Percentiles rank a stretch among this genome's conserved stretches.
Conservation (phyloP, 2,797 vertebrate genomes). For the Champsocephalus esox region DNA sequence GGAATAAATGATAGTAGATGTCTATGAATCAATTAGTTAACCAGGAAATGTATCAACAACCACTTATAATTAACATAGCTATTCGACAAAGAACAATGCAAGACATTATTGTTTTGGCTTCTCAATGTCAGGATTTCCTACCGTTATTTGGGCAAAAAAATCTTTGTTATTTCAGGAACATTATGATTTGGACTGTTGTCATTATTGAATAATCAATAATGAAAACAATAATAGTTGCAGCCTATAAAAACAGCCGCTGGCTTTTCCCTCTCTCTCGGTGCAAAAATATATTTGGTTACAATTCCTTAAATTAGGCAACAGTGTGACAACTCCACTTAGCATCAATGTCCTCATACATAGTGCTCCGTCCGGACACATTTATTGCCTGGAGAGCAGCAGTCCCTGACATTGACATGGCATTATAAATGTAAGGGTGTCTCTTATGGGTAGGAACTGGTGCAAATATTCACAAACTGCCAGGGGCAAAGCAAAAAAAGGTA, state of each 20-base stretch:
- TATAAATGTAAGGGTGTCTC: conserved; percentile 1
- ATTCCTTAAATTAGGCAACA: conserved; percentile 4
- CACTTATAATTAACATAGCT: background rate
- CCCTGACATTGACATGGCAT: conserved; percentile 25
- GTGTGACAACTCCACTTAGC: conserved; percentile 15
- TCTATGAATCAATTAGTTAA: background rate
- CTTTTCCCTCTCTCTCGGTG: background rate
- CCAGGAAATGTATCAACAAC: background rate
- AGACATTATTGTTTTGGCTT: background rate
- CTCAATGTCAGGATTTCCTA: background rate
- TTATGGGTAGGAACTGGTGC: conserved; percentile 8
- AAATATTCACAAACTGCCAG: background rate
- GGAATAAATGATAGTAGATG: background rate
- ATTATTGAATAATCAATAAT: conserved; percentile 1
- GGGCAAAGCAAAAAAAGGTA: background rate
- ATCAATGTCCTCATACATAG: conserved; percentile 21
- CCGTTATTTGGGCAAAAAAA: no score
- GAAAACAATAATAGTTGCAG: background rate
- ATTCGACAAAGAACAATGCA: background rate
- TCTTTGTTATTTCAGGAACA: background rate
- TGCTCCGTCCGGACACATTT: conserved; percentile 22
- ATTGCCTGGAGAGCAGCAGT: conserved; percentile 9
- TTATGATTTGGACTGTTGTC: background rate
- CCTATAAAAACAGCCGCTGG: background rate
- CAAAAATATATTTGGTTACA: background rate